Percentiles rank a stretch among this genome's conserved stretches.
phyloP scores from a whole-genome alignment of 2,888 invertebrate genomes.

The Cartodere bifasciata region DNA sequence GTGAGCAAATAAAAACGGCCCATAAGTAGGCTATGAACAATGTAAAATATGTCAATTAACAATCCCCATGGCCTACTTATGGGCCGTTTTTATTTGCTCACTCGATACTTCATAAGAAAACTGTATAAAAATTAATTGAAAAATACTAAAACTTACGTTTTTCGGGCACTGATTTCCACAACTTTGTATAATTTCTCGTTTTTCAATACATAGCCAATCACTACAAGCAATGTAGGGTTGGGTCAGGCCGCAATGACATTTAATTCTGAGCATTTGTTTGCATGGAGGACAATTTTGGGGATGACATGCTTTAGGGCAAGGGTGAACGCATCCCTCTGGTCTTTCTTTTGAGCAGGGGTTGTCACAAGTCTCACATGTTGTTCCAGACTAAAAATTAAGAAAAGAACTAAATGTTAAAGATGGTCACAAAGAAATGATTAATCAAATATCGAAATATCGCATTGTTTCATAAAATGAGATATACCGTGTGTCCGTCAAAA shows the following conservation, averaged over 20 bases:
- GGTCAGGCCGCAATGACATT: slow-evolving; percentile 74
- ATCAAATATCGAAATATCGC: too few relatives aligned
- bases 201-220: slow-evolving; percentile 44
- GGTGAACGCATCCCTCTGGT: slow-evolving; percentile 62
- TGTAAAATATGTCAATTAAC: too few relatives aligned
- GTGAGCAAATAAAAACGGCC: too few relatives aligned
- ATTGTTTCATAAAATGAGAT: too few relatives aligned
- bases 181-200: slow-evolving; percentile 33
- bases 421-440: too few relatives aligned
- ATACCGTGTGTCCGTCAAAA: too few relatives aligned
- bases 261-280: slow-evolving; percentile 49
- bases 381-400: slow-evolving; percentile 28
- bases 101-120: too few relatives aligned
- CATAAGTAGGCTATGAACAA: too few relatives aligned
- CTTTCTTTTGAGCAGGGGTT: slow-evolving; percentile 49
- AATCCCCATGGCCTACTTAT: too few relatives aligned
- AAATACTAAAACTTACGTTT: slow-evolving; percentile 46
- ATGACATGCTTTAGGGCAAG: slow-evolving; percentile 58
- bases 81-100: too few relatives aligned
- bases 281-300: slow-evolving; percentile 66
- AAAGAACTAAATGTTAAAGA: too few relatives aligned
- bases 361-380: slow-evolving; percentile 45
- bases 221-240: slow-evolving; percentile 63
- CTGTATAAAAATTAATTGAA: too few relatives aligned
- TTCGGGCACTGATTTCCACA: slow-evolving; percentile 83